A percentile compares a stretch with the other conserved stretches of the same genome.
These are phyloP conservation scores for Gobio gobio DNA, from an alignment of 2,113 vertebrate genomes.

Conservation along the genomic window DNA sequence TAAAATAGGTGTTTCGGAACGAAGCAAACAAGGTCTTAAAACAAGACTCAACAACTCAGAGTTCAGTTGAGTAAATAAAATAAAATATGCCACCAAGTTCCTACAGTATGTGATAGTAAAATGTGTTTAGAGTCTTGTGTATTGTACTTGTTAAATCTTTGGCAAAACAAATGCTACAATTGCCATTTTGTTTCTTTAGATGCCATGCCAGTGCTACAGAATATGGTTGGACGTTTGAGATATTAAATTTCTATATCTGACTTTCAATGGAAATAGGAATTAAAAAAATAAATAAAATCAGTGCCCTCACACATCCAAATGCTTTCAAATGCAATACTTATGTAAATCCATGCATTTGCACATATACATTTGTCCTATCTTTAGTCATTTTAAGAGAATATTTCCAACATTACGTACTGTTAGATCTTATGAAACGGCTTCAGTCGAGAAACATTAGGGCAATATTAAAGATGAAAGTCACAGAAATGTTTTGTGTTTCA, in stretches of 20 bases:
- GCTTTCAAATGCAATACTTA: not conserved
- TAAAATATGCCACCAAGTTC: not conserved
- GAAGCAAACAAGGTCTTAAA: too few relatives aligned
- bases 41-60: not conserved
- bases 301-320: not conserved
- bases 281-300: too few relatives aligned
- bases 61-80: not conserved
- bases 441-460: not conserved
- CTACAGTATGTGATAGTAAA: not conserved
- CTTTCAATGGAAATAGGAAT: not conserved
- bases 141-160: not conserved
- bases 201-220: not conserved
- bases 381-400: not conserved
- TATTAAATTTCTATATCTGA: not conserved
- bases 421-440: not conserved
- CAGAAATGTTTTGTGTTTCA: constrained; percentile 70
- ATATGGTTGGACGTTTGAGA: not conserved
- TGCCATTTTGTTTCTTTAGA: not conserved
- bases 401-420: not conserved
- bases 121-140: not conserved
- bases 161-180: not conserved
- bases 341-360: too few relatives aligned
- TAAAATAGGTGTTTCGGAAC: too few relatives aligned
- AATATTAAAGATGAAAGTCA: not conserved
- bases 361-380: not conserved